These are phyloP conservation scores for Drosophila tripunctata DNA, from an alignment of 2,888 invertebrate genomes.

Conservation along the genomic window DNA sequence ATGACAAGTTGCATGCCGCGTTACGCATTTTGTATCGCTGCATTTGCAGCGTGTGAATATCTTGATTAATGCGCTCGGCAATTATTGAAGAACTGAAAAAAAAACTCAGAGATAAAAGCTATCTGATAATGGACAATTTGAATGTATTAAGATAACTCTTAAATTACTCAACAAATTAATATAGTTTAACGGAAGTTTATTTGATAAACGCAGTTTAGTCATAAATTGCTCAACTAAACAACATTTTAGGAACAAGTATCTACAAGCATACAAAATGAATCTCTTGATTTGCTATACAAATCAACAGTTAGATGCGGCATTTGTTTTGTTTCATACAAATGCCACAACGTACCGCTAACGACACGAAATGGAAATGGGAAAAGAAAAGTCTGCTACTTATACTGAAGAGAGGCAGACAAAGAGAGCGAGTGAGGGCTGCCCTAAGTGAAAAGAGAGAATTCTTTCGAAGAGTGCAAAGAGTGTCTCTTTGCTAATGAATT, in stretches of 20 bases:
- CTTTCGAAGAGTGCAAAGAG: neutral
- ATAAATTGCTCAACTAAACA: slow-evolving; percentile 39
- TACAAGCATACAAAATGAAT: slow-evolving; percentile 35
- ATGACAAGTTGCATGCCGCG: slow-evolving; percentile 61
- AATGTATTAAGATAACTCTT: too few relatives aligned
- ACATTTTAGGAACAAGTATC: slow-evolving; percentile 22
- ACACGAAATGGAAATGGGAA: slow-evolving; percentile 38
- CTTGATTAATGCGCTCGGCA: slow-evolving; percentile 63
- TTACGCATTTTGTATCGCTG: slow-evolving; percentile 54
- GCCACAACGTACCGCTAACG: slow-evolving; percentile 23
- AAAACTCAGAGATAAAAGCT: neutral
- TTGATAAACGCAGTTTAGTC: too few relatives aligned
- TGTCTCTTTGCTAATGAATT: slow-evolving; percentile 1
- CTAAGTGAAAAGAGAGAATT: neutral
- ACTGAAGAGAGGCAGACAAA: slow-evolving; percentile 33
- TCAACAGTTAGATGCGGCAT: slow-evolving; percentile 63
- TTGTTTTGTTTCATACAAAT: slow-evolving; percentile 63
- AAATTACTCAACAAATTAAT: too few relatives aligned
- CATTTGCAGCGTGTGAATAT: slow-evolving; percentile 46
- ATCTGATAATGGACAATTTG: slow-evolving; percentile 9
- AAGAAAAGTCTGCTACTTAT: slow-evolving; percentile 65
- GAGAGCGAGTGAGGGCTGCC: neutral
- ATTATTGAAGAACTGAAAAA: slow-evolving; percentile 42
- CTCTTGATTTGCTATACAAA: slow-evolving; percentile 44
- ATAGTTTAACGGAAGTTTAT: too few relatives aligned